Base-by-base conservation (phyloP, 2,113 vertebrate species). In the Microtus oregoni region DNA sequence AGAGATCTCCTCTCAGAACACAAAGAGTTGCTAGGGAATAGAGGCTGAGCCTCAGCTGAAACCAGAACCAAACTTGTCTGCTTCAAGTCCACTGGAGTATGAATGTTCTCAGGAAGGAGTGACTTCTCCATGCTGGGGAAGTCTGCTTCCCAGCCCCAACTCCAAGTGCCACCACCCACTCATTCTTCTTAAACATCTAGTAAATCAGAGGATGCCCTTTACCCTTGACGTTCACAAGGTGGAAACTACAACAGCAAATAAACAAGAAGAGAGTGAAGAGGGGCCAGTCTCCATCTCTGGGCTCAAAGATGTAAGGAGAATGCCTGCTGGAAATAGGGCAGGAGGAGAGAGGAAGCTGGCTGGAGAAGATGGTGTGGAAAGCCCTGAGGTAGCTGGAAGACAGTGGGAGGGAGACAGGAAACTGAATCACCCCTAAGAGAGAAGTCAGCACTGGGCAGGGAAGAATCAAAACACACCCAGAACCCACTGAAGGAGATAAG, bases 1-100 rank as follows among this genome's bases (percentile, higher is more conserved):
- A 58, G 17, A 58, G 55, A 58, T 58, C 19, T 58, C 55, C 55
- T 3, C 2, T 70, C 67, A 63, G 41, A 50, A 72, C 47, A 20
- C 22, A 47, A 14, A 7, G 63, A 38, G 76, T 68, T 47, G 70
- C 20, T 12, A 2, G 17, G 26, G 52, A 24, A 35, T 26, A 24
- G 67, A 26, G 73, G 55, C 83, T 2, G 44, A 72, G 44, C 26
- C 58, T 17, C 0, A 7, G 35, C 32, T 1, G 38, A 76, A 41
- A 24, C n/a, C 0, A 1, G 17, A n/a, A 24, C 7, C 35, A 14
- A 17, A 70, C 13, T 35, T 1, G 1, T 7, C 67, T n/a, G 52
- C 28, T 32, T 28, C 15, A 47, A 8, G 58, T 1, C 72, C 58
- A 4, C 26, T 1, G 47, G 44, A 26, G n/a, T 2, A 0, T 0